Conservation (phyloP, 2,113 vertebrate genomes). For the Laticauda colubrina region DNA sequence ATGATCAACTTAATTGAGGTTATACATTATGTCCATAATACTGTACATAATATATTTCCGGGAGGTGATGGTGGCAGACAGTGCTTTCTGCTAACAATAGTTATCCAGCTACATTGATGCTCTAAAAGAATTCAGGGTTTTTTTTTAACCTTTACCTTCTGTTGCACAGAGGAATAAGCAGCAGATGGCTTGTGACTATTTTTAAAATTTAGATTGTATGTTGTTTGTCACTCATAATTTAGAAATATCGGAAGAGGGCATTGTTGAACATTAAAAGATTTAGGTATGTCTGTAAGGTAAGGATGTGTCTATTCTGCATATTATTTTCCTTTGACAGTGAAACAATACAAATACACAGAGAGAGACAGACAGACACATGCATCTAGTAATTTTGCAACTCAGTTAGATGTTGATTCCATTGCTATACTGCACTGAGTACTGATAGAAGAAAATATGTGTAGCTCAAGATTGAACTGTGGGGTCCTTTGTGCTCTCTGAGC, state of each 20-base stretch:
- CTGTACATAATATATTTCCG: conserved; percentile 16
- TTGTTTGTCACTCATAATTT: conserved; percentile 70
- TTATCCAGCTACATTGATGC: conserved; percentile 53
- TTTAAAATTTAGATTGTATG: conserved; percentile 67
- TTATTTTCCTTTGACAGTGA: conserved; percentile 21
- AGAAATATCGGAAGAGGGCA: conserved; percentile 64
- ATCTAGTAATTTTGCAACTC: neutral
- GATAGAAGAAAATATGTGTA: neutral
- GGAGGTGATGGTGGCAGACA: conserved; percentile 53
- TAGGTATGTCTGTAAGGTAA: conserved; percentile 49
- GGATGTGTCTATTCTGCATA: conserved; percentile 45
- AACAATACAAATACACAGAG: neutral
- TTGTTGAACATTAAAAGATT: conserved; percentile 60
- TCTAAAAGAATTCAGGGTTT: conserved; percentile 54
- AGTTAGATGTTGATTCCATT: neutral
- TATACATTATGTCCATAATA: neutral
- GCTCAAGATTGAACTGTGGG: neutral
- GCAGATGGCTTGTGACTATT: conserved; percentile 71
- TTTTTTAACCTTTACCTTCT: conserved; percentile 64
- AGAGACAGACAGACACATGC: neutral
- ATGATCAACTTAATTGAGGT: neutral
- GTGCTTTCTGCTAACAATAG: conserved; percentile 52
- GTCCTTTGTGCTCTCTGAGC: neutral
- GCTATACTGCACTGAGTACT: neutral
- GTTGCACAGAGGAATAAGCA: conserved; percentile 65